Percentiles rank a stretch among this genome's conserved stretches.
These are phyloP conservation scores for Chionodraco myersi DNA, from an alignment of 2,113 vertebrate genomes.

Conservation along the genomic window DNA sequence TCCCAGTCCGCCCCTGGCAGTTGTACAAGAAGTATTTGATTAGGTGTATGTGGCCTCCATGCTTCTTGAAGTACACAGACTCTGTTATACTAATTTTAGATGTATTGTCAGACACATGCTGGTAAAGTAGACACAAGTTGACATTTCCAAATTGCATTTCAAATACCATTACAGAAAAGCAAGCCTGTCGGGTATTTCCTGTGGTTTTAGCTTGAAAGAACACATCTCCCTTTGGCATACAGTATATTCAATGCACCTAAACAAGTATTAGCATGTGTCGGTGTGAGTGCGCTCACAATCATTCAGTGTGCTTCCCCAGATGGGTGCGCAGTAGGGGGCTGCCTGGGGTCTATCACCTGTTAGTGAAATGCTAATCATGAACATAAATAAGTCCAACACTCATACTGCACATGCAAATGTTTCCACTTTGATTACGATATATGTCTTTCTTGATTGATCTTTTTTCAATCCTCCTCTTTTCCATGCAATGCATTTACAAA, in stretches of 20 bases:
- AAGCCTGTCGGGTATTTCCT: too few relatives aligned
- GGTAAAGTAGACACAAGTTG: background rate
- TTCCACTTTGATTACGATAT: constrained; percentile 44
- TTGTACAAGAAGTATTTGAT: background rate
- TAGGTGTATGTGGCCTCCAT: background rate
- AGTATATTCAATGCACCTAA: background rate
- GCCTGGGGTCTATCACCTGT: constrained; percentile 56
- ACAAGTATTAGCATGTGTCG: background rate
- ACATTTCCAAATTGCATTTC: background rate
- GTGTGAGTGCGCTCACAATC: constrained; percentile 6
- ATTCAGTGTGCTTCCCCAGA: constrained; percentile 36
- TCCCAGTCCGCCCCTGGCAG: too few relatives aligned
- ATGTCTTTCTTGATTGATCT: constrained; percentile 28
- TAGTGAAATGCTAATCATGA: constrained; percentile 60
- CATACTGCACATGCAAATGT: constrained; percentile 10
- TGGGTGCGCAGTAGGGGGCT: constrained; percentile 45
- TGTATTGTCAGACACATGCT: too few relatives aligned
- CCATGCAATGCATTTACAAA: constrained; percentile 5
- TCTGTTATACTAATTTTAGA: background rate
- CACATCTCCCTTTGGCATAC: too few relatives aligned
- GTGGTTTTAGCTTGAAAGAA: background rate
- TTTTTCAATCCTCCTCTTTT: background rate
- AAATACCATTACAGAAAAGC: background rate
- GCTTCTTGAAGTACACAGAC: background rate
- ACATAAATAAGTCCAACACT: constrained; percentile 42